Conservation (phyloP, 1,140 invertebrate species). For the Spodoptera litura region DNA sequence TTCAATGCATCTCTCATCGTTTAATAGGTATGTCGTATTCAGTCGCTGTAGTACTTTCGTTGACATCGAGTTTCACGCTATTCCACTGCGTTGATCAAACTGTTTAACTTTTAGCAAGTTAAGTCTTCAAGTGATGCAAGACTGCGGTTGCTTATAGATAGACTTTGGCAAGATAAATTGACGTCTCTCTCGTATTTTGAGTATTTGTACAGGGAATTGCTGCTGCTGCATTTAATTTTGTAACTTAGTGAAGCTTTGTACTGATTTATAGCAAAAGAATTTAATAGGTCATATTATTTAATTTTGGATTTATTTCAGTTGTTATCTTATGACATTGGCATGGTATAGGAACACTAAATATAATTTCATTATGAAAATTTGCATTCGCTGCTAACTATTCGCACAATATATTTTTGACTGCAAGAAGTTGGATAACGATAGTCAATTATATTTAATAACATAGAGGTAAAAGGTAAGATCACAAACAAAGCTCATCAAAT, state of each 20-base stretch:
- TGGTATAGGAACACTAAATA: too few relatives aligned
- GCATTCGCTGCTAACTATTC: too few relatives aligned
- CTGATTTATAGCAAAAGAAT: too few relatives aligned
- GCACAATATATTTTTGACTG: too few relatives aligned
- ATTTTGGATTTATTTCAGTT: too few relatives aligned
- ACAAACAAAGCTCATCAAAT: constrained; percentile 12
- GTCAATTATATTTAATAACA: neutral
- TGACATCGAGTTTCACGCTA: neutral
- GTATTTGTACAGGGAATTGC: constrained; percentile 36
- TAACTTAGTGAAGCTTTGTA: neutral
- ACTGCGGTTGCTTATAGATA: constrained; percentile 35
- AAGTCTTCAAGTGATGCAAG: constrained; percentile 27
- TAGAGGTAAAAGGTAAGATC: neutral
- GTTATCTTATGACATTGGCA: too few relatives aligned
- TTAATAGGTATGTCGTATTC: neutral
- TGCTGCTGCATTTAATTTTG: constrained; percentile 10
- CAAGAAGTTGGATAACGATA: neutral
- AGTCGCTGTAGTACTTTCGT: constrained; percentile 17
- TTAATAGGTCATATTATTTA: too few relatives aligned
- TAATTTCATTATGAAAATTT: too few relatives aligned
- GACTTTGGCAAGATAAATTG: constrained; percentile 28
- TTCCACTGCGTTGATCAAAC: constrained; percentile 23
- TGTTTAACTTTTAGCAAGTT: constrained; percentile 43
- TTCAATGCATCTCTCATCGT: too few relatives aligned
- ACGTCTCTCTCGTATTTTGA: constrained; percentile 15